A percentile compares a stretch with the other conserved stretches of the same genome.
Conservation (phyloP, 2,113 vertebrate species). For the Poeciliopsis retropinna region DNA sequence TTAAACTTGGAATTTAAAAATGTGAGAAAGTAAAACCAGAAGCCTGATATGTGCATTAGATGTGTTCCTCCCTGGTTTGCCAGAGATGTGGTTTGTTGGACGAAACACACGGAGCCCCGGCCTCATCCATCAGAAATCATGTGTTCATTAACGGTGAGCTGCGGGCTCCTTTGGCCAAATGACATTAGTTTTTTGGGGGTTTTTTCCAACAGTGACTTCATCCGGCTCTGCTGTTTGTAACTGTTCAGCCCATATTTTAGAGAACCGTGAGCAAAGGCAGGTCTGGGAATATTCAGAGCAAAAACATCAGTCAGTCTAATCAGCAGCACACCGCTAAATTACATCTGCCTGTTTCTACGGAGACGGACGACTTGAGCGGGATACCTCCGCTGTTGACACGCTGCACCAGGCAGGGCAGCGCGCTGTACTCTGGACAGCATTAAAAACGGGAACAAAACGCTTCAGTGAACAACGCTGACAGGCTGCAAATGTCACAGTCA, state of each 20-base stretch:
- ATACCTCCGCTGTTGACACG: conserved; percentile 32
- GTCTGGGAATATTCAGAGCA: conserved; percentile 52
- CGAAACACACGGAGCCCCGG: conserved; percentile 29
- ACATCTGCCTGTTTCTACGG: conserved; percentile 59
- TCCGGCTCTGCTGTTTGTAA: conserved; percentile 72
- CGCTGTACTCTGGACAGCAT: conserved; percentile 55
- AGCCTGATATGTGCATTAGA: conserved; percentile 11
- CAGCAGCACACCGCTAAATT: conserved; percentile 48
- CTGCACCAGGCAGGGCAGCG: background rate
- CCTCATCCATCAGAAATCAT: conserved; percentile 40
- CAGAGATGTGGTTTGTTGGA: conserved; percentile 30
- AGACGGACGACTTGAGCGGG: conserved; percentile 36
- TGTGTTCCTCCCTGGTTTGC: background rate
- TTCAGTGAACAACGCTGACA: conserved; percentile 37
- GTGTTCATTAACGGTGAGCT: conserved; percentile 44
- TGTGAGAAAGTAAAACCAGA: conserved; percentile 22
- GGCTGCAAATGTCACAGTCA: conserved; percentile 45
- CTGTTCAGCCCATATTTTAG: conserved; percentile 64
- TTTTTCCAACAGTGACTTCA: conserved; percentile 63
- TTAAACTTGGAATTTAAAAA: conserved; percentile 8
- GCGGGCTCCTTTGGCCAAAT: conserved; percentile 49
- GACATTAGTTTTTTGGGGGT: conserved; percentile 39
- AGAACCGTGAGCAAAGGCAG: conserved; percentile 63
- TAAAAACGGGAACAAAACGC: conserved; percentile 44
- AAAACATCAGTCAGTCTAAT: conserved; percentile 66